phyloP scores from a whole-genome alignment of 53 echinoderm and acorn worm genomes.

The Pentamera pediparva region DNA sequence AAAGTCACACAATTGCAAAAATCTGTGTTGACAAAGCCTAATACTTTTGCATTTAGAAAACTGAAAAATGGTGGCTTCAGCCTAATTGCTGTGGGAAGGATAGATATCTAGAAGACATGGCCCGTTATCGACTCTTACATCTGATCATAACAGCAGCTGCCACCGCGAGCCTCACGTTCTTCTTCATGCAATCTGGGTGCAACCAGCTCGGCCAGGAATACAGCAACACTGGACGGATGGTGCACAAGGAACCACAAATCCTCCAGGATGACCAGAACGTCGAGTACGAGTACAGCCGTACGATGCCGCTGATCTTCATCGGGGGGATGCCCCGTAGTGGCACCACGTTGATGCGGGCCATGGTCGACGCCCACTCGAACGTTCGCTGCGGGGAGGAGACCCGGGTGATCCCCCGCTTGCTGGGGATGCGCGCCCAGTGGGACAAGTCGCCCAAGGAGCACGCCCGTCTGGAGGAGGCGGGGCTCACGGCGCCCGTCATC shows the following conservation, averaged over 20 bases:
- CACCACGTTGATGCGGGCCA: constrained; percentile 97
- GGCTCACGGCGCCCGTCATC: constrained; percentile 78
- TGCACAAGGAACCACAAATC: constrained; percentile 61
- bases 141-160: constrained; percentile 65
- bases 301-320: constrained; percentile 97
- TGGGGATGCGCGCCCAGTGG: constrained; percentile 97
- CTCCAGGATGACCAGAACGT: constrained; percentile 61
- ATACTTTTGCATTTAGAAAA: no score
- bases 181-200: constrained; percentile 70
- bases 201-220: constrained; percentile 23
- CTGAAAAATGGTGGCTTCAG: no score
- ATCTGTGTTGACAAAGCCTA: no score
- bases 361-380: constrained; percentile 92
- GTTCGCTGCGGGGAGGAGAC: constrained; percentile 98
- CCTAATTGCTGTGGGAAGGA: no score
- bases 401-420: constrained; percentile 78
- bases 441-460: constrained; percentile 84
- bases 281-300: constrained; percentile 73
- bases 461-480: constrained; percentile 79
- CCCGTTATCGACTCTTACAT: constrained; percentile 54
- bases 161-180: constrained; percentile 69
- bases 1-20: no score
- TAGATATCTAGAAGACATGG: no score
- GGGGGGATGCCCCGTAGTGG: constrained; percentile 98
- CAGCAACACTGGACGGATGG: constrained; percentile 50